These are phyloP conservation scores for Numida meleagris DNA, from an alignment of 2,113 vertebrate genomes.

Conservation along the genomic window DNA sequence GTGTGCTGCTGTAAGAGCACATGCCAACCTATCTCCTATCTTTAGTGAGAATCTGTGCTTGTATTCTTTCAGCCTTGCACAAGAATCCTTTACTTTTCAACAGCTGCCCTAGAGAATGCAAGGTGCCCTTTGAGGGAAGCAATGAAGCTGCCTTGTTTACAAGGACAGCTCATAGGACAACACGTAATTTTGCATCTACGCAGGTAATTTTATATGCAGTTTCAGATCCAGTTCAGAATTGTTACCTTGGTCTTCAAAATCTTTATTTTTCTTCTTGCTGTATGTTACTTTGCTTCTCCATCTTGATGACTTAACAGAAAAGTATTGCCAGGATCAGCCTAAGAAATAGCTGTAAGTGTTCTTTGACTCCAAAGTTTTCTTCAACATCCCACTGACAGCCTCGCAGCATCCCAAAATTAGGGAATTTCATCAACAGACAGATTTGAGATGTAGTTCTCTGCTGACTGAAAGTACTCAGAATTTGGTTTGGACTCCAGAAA, in stretches of 20 bases:
- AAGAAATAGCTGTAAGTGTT: neutral
- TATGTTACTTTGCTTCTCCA: neutral
- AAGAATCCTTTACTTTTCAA: neutral
- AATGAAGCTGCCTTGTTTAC: neutral
- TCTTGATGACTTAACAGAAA: neutral
- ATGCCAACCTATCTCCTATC: neutral
- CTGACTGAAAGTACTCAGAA: neutral
- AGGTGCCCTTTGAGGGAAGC: neutral
- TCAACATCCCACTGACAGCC: neutral
- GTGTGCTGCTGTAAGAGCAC: neutral
- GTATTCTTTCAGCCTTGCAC: neutral
- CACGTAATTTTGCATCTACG: neutral
- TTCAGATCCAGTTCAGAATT: neutral
- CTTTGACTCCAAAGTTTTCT: neutral
- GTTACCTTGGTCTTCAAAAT: neutral
- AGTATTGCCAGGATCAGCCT: neutral
- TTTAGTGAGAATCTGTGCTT: neutral
- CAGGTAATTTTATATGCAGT: neutral
- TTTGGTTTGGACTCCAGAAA: neutral
- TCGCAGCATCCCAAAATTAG: neutral
- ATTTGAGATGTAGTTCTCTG: neutral
- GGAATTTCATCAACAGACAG: neutral
- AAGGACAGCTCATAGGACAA: neutral
- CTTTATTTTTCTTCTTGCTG: neutral
- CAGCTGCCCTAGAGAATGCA: neutral